Base-by-base conservation (phyloP, 2,797 vertebrate species). In the Catostomus latipinnis region DNA sequence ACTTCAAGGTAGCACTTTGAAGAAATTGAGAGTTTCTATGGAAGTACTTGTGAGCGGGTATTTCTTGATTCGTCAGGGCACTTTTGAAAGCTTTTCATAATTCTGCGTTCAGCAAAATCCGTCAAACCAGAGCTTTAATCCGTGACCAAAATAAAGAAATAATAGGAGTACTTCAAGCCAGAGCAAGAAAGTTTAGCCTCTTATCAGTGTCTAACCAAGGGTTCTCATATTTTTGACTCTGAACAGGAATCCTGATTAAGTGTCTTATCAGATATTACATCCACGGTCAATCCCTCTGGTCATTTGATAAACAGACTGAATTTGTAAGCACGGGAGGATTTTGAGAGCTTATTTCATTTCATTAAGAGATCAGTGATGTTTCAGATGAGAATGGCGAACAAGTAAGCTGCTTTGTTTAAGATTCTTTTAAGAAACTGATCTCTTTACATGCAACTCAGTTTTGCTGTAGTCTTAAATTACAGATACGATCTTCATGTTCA, bases 361-460 rank as follows among this genome's bases (percentile, higher is more conserved):
- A 84, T 88, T 71, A 70, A 80, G 49, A 70, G 73, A 85, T 84
- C 85, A 72, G 80, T 81, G 78, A 84, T 80, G 78, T 71, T 78
- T 62, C 60, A 69, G 78, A 78, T 78, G 72, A 81, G 68, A 80
- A 69, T 34, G 46, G 43, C 45, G 9, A 60, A 71, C 61, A 79
- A 73, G 73, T 82, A 82, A 83, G 81, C 76, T 80, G 84, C 82
- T 78, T 82, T 79, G 50, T 60, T 77, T 69, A 1, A 75, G 82
- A 83, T 81, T 83, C 78, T 62, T 71, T 71, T 76, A 80, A 60
- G 52, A 76, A 78, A 78, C 78, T 34, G 34, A 84, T 84, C 76
- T 80, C 52, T 56, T 67, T 58, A 49, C n/a, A 2, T 14, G 0
- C 14, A 45, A 52, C 56, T 16, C 0, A 56, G 43, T 3, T 43